phyloP scores from a whole-genome alignment of 2,888 invertebrate genomes.

The Ecdyonurus torrentis region DNA sequence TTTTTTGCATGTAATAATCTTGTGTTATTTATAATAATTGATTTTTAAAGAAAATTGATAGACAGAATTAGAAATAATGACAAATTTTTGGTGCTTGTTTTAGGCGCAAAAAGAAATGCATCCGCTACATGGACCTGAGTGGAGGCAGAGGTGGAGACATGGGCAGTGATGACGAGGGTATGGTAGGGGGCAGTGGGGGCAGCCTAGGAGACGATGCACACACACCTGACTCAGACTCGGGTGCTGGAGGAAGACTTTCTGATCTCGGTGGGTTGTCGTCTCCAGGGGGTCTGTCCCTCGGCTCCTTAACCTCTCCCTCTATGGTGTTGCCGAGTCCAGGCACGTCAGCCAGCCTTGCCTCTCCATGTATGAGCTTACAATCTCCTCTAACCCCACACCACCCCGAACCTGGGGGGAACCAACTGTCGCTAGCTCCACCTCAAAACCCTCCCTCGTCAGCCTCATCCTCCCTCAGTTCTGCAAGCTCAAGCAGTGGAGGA shows the following conservation, averaged over 20 bases:
- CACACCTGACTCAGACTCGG: slow-evolving; percentile 45
- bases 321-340: slow-evolving; percentile 54
- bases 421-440: slow-evolving; percentile 22
- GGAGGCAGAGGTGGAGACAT: slow-evolving; percentile 49
- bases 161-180: slow-evolving; percentile 41
- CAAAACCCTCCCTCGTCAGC: slow-evolving; percentile 26
- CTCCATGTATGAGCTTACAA: slow-evolving; percentile 35
- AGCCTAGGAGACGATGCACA: slow-evolving; percentile 52
- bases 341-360: slow-evolving; percentile 38
- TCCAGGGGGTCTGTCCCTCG: slow-evolving; percentile 46
- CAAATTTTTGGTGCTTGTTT: slow-evolving; percentile 21
- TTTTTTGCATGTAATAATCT: no score
- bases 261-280: slow-evolving; percentile 24
- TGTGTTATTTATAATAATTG: no score
- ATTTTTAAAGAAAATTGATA: no score
- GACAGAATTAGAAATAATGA: no score
- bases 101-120: slow-evolving; percentile 96
- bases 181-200: slow-evolving; percentile 57
- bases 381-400: slow-evolving; percentile 29
- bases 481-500: slow-evolving; percentile 18
- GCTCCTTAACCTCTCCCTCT: slow-evolving; percentile 50
- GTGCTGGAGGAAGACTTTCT: slow-evolving; percentile 16
- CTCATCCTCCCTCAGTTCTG: slow-evolving; percentile 32
- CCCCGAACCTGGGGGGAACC: slow-evolving; percentile 17
- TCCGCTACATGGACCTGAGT: slow-evolving; percentile 82